Evolutionary conservation across 2,888 invertebrate genomes (phyloP).

Genomic region (Scaptodrosophila latifasciaeformis): DNA sequence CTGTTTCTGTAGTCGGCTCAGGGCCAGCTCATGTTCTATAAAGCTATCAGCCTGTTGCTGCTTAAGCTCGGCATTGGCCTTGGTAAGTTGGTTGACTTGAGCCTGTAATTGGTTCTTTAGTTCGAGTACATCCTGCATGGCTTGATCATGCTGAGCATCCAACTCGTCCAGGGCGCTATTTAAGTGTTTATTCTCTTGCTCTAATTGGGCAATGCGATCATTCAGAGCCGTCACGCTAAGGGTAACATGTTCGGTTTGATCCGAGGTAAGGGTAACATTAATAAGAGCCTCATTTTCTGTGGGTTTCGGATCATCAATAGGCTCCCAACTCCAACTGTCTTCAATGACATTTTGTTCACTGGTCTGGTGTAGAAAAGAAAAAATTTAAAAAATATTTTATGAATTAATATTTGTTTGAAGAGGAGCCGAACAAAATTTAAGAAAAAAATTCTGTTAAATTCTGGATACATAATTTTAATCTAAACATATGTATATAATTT

Average conservation of each 20-base stretch:
- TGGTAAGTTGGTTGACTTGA: slow-evolving; percentile 76
- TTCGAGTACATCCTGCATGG: slow-evolving; percentile 78
- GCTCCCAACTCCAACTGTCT: slow-evolving; percentile 75
- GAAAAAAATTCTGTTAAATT: no score
- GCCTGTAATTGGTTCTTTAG: slow-evolving; percentile 77
- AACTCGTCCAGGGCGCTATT: slow-evolving; percentile 81
- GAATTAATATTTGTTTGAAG: no score
- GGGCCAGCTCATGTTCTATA: slow-evolving; percentile 55
- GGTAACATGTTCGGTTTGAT: neutral
- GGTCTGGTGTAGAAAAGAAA: slow-evolving; percentile 19
- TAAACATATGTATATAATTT: no score
- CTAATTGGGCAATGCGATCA: slow-evolving; percentile 75
- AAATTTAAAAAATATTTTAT: neutral
- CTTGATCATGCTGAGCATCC: slow-evolving; percentile 83
- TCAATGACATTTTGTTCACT: slow-evolving; percentile 61
- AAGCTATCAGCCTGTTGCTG: slow-evolving; percentile 54
- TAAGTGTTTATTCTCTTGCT: slow-evolving; percentile 75
- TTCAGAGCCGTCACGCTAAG: no score
- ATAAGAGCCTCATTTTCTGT: slow-evolving; percentile 46
- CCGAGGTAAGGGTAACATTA: slow-evolving; percentile 36
- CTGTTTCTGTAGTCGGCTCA: slow-evolving; percentile 52
- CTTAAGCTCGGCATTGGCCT: slow-evolving; percentile 69
- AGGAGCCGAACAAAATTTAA: no score
- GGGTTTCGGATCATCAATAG: slow-evolving; percentile 57
- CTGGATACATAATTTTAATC: no score